Evolutionary conservation across 1,140 invertebrate genomes (phyloP).

Genomic region (Varroa destructor): DNA sequence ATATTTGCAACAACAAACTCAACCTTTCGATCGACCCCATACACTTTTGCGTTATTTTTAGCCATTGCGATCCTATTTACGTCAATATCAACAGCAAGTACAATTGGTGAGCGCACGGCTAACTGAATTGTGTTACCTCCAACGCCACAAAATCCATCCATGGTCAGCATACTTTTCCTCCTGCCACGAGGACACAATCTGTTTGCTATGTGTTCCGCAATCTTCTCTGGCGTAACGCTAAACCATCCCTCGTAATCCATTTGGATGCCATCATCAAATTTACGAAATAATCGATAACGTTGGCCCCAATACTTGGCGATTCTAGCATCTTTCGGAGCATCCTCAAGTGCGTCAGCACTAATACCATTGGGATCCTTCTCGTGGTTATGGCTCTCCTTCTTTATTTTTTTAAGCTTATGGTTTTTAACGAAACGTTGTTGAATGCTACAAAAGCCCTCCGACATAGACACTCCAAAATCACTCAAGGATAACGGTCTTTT

Average conservation of each 20-base stretch:
- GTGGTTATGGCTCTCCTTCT: constrained; percentile 16
- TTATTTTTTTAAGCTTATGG: constrained; percentile 17
- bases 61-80: constrained; percentile 71
- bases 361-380: not conserved
- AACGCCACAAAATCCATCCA: constrained; percentile 94
- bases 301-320: constrained; percentile 71
- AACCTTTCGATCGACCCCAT: constrained; percentile 73
- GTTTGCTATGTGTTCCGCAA: constrained; percentile 75
- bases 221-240: constrained; percentile 90
- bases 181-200: constrained; percentile 48
- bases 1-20: constrained; percentile 88
- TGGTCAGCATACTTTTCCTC: constrained; percentile 53
- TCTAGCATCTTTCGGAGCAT: constrained; percentile 51
- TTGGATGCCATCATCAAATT: constrained; percentile 74
- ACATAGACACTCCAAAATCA: not conserved
- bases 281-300: constrained; percentile 70
- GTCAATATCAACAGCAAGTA: constrained; percentile 88
- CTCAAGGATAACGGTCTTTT: not conserved
- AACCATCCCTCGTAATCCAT: constrained; percentile 91
- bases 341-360: constrained; percentile 37
- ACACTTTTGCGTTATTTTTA: constrained; percentile 71
- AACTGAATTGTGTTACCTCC: constrained; percentile 97
- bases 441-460: not conserved
- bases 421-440: not conserved
- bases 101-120: constrained; percentile 67